A percentile compares a stretch with the other conserved stretches of the same genome.
Conservation (phyloP, 2,113 vertebrate genomes). For the Urocynchramus pylzowi region DNA sequence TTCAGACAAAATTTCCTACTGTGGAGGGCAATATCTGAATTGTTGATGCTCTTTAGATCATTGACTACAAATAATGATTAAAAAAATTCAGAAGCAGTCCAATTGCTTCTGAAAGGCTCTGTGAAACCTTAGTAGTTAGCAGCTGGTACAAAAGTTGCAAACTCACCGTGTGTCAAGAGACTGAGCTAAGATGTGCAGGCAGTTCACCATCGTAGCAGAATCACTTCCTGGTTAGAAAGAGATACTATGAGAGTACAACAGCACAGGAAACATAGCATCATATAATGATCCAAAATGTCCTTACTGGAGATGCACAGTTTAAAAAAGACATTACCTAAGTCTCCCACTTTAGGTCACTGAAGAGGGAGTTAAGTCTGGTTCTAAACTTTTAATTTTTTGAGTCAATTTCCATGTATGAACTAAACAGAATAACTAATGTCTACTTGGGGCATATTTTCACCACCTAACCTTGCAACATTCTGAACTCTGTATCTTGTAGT, state of each 20-base stretch:
- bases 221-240: conserved; percentile 82
- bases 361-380: background rate
- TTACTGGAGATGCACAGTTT: background rate
- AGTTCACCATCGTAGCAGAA: conserved; percentile 94
- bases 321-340: background rate
- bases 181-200: conserved; percentile 96
- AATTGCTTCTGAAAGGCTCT: background rate
- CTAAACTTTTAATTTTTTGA: background rate
- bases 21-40: background rate
- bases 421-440: background rate
- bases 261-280: background rate
- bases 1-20: background rate
- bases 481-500: background rate
- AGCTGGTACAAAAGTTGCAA: background rate
- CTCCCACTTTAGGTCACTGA: background rate
- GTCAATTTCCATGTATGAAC: background rate
- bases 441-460: background rate
- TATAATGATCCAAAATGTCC: background rate
- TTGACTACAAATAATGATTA: background rate
- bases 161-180: conserved; percentile 93
- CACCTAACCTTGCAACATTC: background rate
- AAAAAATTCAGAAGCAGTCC: background rate
- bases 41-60: background rate
- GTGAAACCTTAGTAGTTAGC: fast-evolving
- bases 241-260: background rate